Percentiles rank a stretch among this genome's conserved stretches.
Conservation (phyloP, 2,888 invertebrate genomes). For the Syrphus vitripennis region DNA sequence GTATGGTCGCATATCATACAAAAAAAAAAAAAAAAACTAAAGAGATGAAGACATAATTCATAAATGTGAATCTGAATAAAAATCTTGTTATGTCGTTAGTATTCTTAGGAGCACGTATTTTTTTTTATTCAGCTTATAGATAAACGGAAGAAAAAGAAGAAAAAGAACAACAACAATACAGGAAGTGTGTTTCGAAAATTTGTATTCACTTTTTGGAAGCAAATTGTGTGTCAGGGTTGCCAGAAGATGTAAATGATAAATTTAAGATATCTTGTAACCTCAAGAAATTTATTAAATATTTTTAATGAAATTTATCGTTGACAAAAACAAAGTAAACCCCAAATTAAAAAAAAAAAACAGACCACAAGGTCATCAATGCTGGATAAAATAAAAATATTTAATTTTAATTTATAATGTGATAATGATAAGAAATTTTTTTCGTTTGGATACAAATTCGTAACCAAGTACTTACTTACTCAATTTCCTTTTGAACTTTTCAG, state of each 20-base stretch:
- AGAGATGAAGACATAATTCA: neutral
- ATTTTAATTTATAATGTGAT: neutral
- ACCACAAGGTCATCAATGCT: neutral
- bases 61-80: slow-evolving; percentile 51
- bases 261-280: slow-evolving; percentile 15
- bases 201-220: slow-evolving; percentile 46
- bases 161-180: neutral
- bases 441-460: neutral
- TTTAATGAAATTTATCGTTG: neutral
- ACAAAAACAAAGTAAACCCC: neutral
- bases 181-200: slow-evolving; percentile 61
- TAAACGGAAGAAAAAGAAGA: slow-evolving; percentile 5
- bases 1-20: neutral
- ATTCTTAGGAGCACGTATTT: slow-evolving; percentile 56
- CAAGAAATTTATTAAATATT: neutral
- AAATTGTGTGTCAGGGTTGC: slow-evolving; percentile 54
- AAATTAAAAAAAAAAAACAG: no score
- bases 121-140: slow-evolving; percentile 2
- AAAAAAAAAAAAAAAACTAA: no score
- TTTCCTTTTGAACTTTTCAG: no score
- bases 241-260: neutral
- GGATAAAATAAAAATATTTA: neutral
- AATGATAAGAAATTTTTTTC: neutral
- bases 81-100: slow-evolving; percentile 35
- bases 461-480: no score